Base-by-base conservation (phyloP, 2,113 vertebrate genomes). In the Suncus etruscus region DNA sequence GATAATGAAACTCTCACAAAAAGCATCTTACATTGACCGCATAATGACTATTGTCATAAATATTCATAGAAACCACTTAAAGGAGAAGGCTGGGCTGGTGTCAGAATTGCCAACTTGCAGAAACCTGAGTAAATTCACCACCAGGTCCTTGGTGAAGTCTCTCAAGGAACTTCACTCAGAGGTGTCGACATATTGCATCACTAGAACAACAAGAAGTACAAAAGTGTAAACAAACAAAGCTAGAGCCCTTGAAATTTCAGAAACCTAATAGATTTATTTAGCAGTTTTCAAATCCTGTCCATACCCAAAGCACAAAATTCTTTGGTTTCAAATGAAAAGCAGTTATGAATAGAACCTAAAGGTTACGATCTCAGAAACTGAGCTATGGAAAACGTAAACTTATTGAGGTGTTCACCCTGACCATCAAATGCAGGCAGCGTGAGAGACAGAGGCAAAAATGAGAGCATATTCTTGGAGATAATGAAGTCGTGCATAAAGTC, bases 141-240 rank as follows among this genome's bases (percentile, higher is more conserved):
- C 16, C 54, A 31, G 50, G 45, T 6, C 87, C 25, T 47, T 8
- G 22, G 58, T 58, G 39, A 2, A 86, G 32, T 83, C 73, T 74
- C 68, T 65, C 22, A 32, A 70, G 47, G 68, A 51, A 45, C 31
- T 80, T 85, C 66, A 11, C 29, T 58, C 0, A 7, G 81, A 87
- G 78, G 65, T 20, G 70, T 78, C 72, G 58, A 82, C 9, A 51
- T 22, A 78, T 39, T 14, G 48, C 16, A 11, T 92, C 91, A 70
- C 27, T 72, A 66, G 75, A 92, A 89, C 47, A 83, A 48, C 50
- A 91, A n/a, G 11, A 89, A n/a, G 9, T 39, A 6, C 24, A 47
- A 69, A 58, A 89, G 87, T 63, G 3, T 66, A 91, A 91, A 81
- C 69, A 89, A 94, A 92, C 51, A 63, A 70, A 86, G 0, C 12